Percentiles rank a stretch among this genome's conserved stretches.
Conservation (phyloP, 2,797 vertebrate species). For the Danionella dracula region DNA sequence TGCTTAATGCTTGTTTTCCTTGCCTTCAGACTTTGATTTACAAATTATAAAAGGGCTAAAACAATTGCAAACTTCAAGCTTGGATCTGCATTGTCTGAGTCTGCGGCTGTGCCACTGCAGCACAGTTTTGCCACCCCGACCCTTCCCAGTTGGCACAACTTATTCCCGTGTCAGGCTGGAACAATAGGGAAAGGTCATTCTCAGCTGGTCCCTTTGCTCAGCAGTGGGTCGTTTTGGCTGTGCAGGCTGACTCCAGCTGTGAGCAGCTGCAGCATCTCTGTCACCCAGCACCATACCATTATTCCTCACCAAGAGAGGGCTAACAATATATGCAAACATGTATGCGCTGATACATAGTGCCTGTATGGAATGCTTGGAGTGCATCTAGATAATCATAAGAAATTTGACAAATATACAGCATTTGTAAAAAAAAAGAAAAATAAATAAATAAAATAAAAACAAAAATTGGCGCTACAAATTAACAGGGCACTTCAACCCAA, state of each 20-base stretch:
- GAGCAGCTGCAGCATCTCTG: slow-evolving; percentile 40
- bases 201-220: slow-evolving; percentile 49
- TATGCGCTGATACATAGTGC: too few relatives aligned
- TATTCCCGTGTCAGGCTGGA: slow-evolving; percentile 45
- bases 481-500: too few relatives aligned
- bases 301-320: slow-evolving; percentile 40
- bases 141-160: slow-evolving; percentile 42
- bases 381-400: too few relatives aligned
- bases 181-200: slow-evolving; percentile 60
- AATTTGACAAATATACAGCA: too few relatives aligned
- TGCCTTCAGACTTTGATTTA: slow-evolving; percentile 31
- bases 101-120: not conserved
- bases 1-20: slow-evolving; percentile 33
- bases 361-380: too few relatives aligned
- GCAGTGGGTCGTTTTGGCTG: slow-evolving; percentile 39
- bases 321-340: slow-evolving; percentile 31
- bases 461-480: too few relatives aligned
- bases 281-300: slow-evolving; percentile 36
- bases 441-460: too few relatives aligned
- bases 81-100: slow-evolving; percentile 23
- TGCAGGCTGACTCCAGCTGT: slow-evolving; percentile 41
- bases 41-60: slow-evolving; percentile 45
- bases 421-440: too few relatives aligned
- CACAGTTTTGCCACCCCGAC: slow-evolving; percentile 14
- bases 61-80: slow-evolving; percentile 43